A percentile compares a stretch with the other conserved stretches of the same genome.
phyloP scores from a whole-genome alignment of 2,797 vertebrate genomes.

The Diceros bicornis region DNA sequence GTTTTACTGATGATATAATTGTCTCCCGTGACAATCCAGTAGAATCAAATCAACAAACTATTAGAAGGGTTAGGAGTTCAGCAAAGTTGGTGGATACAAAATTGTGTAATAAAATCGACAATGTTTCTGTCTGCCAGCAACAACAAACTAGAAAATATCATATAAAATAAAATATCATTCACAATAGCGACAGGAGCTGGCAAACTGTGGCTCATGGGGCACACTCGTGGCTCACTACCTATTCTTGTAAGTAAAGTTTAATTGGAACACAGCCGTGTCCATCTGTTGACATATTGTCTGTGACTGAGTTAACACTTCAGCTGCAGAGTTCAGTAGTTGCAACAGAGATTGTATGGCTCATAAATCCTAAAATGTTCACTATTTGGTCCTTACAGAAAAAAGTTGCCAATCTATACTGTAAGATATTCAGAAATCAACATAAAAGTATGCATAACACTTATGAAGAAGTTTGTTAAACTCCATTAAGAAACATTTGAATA shows the following conservation, averaged over 20 bases:
- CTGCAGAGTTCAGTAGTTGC: not conserved
- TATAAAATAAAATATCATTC: not conserved
- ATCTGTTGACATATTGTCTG: not conserved
- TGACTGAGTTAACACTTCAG: not conserved
- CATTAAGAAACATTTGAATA: not conserved
- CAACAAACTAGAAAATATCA: constrained; percentile 27
- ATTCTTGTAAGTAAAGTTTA: constrained; percentile 32
- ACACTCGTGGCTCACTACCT: not conserved
- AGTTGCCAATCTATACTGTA: not conserved
- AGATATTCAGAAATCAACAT: not conserved
- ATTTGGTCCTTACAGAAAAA: not conserved
- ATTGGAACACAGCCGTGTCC: not conserved
- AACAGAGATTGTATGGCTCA: not conserved
- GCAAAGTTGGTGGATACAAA: not conserved
- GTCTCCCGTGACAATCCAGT: constrained; percentile 7
- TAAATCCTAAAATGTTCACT: not conserved
- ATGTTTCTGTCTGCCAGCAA: not conserved
- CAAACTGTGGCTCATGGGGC: not conserved
- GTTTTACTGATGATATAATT: not conserved
- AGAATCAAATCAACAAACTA: not conserved
- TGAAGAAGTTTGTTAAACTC: not conserved
- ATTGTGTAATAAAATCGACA: not conserved
- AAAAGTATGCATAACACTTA: not conserved
- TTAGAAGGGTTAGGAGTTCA: constrained; percentile 28
- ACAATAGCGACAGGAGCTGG: not conserved